Evolutionary conservation across 2,113 vertebrate species (phyloP).

Genomic region (Diphyllodes magnificus): DNA sequence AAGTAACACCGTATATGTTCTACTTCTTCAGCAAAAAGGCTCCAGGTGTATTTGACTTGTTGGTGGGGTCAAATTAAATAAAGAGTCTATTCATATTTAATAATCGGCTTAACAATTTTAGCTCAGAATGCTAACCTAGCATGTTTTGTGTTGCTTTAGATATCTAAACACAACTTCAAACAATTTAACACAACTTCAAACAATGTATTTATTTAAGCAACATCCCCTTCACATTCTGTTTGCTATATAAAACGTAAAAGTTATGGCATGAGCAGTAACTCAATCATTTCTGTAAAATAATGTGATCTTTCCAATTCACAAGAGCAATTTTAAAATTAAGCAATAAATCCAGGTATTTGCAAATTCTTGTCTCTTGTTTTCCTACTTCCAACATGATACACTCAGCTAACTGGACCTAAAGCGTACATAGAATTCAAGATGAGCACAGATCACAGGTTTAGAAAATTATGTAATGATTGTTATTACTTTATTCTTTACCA

Average conservation of each 20-base stretch:
- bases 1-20: background rate
- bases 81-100: background rate
- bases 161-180: background rate
- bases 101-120: background rate
- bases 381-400: background rate
- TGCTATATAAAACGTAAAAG: background rate
- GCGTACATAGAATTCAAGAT: background rate
- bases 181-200: background rate
- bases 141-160: background rate
- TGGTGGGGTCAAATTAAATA: background rate
- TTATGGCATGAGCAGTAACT: background rate
- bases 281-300: background rate
- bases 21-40: background rate
- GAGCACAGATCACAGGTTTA: background rate
- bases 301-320: background rate
- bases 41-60: background rate
- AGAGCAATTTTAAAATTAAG: background rate
- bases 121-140: background rate
- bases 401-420: background rate
- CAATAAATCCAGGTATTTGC: background rate
- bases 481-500: background rate
- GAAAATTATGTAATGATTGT: background rate
- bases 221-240: background rate
- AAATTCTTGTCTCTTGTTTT: background rate
- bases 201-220: background rate